Evolutionary conservation across 2,113 vertebrate species (phyloP), one percentile per base, ranked within the genome.

Genomic region (Nycticryphes semicollaris): DNA sequence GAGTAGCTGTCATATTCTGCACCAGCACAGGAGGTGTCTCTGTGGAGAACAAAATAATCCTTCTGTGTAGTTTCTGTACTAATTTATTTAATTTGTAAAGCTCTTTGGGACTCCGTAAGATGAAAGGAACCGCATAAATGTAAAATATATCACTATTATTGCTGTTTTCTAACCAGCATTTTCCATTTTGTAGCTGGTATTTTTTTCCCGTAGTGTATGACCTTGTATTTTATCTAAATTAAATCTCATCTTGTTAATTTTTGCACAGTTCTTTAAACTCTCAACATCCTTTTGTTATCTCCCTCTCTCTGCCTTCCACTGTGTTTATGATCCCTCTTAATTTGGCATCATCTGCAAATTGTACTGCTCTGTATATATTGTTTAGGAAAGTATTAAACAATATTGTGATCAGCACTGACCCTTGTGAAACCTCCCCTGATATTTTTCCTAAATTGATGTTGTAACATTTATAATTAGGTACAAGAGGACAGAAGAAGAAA

Each of bases 171-270:
- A 93, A 94, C 83, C 81, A 95, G 91, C 72, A 89, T 95, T 90
- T 96, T 84, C 91, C 75, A 94, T 97, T 96, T 95, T 84, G 75
- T 84, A 97, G 77, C 80, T 88, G 48, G 85, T 84, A 91, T 96
- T 96, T 97, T 93, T 82, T 86, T 89, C 93, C 63, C 60, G 73
- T 92, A 93, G 94, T 93, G 91, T 97, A 97, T 89, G 96, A 97
- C 96, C 96, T 97, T 97, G 96, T 96, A 93, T 97, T 97, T 97
- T 97, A 97, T 98, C 97, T 96, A 97, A 97, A 97, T 97, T 97
- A 97, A 97, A 97, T 97, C 96, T 97, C 97, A 93, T 96, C 96
- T 96, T 96, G 96, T 97, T 98, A 96, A 97, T 97, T 97, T 97
- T 97, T 96, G 60, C 95, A 95, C 84, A 96, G 96, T 97, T 97